phyloP scores from a whole-genome alignment of 2,888 invertebrate species.

The Hemicrepidius hirtus region DNA sequence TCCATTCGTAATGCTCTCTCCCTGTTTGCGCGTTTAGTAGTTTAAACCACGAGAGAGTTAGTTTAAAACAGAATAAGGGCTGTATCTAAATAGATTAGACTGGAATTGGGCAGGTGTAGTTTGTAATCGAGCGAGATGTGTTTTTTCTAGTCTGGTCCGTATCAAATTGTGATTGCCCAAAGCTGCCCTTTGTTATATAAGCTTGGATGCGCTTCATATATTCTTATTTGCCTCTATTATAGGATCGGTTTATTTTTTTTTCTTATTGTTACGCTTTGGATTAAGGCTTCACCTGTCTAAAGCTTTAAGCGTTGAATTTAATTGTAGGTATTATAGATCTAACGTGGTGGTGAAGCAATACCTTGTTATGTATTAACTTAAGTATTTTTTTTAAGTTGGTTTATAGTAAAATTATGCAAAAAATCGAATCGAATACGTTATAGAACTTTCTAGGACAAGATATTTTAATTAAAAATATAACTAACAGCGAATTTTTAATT shows the following conservation, averaged over 20 bases:
- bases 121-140: conserved; percentile 18
- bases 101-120: conserved; percentile 37
- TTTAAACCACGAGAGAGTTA: conserved; percentile 20
- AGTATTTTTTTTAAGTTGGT: too few relatives aligned
- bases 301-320: background rate
- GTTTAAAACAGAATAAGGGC: conserved; percentile 16
- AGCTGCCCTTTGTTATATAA: conserved; percentile 27
- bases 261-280: conserved; percentile 12
- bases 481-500: too few relatives aligned
- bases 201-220: conserved; percentile 30
- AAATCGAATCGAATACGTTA: too few relatives aligned
- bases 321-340: too few relatives aligned
- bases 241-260: conserved; percentile 26
- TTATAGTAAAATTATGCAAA: too few relatives aligned
- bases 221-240: conserved; percentile 30
- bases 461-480: too few relatives aligned
- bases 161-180: conserved; percentile 35
- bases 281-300: conserved; percentile 34
- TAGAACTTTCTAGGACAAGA: too few relatives aligned
- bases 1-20: conserved; percentile 33
- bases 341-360: too few relatives aligned
- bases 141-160: conserved; percentile 14
- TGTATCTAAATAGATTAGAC: conserved; percentile 29
- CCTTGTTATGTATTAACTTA: too few relatives aligned
- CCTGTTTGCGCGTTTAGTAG: conserved; percentile 19